Evolutionary conservation across 2,797 vertebrate species (phyloP), one percentile per base, ranked within the genome.

Genomic region (Sebastes cheni): DNA sequence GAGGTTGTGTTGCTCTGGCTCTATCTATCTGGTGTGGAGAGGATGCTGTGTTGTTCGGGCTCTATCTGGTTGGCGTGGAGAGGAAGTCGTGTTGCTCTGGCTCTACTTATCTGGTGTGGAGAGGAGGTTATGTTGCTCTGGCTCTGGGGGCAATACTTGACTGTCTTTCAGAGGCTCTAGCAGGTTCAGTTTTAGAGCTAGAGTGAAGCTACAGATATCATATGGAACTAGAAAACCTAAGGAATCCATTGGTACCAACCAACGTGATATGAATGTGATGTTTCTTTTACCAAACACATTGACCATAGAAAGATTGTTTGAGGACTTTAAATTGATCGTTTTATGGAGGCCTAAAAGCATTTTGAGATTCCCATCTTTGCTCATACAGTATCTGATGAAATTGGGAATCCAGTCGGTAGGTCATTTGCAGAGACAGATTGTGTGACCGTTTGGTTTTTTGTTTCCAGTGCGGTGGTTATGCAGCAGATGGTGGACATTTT

Each of bases 401-500:
- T 23, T n/a, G 29, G 4, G 16, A 14, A 27, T 77, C 60, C 36
- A 56, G 75, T 69, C 50, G 62, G 36, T 6, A 30, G 72, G 80
- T 83, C 66, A 66, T 67, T 67, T 54, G 55, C 60, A 60, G 67
- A 72, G 29, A 82, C 71, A 64, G 80, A 80, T 67, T 74, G 62
- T 72, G 18, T 29, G 50, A 14, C 32, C 0, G 25, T 52, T 23
- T 62, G 75, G 23, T 72, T 77, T 61, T 50, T 75, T 71, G 61
- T 69, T 56, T 22, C 8, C 42, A 52, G 25, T 29, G 42, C 9
- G 23, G 13, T 20, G 65, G 32, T 20, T 13, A 59, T 5, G 9
- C 56, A 72, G 78, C 84, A 88, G 86, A 88, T 89, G 90, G 79
- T 22, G 12, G 8, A 29, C 72, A 50, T 69, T 72, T 72, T 55